These are phyloP conservation scores for Drosophila pseudotalamancana DNA, from an alignment of 2,888 invertebrate species.

Conservation along the genomic window DNA sequence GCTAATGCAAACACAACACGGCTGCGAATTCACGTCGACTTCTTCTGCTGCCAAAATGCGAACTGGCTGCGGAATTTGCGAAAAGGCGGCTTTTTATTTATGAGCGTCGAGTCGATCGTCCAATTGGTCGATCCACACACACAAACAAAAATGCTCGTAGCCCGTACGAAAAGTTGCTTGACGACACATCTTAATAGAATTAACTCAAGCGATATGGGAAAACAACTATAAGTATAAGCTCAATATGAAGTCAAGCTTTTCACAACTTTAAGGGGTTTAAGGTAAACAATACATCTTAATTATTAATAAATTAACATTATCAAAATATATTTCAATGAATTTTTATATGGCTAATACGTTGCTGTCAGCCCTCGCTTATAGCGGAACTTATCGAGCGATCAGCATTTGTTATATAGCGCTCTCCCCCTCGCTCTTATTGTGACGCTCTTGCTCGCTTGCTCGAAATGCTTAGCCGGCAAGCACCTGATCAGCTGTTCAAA, in stretches of 20 bases:
- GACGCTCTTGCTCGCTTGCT: conserved; percentile 3
- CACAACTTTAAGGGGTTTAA: no score
- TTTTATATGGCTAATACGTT: no score
- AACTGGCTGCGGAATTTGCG: conserved; percentile 49
- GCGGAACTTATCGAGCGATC: background rate
- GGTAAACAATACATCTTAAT: no score
- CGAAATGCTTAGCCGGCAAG: conserved; percentile 21
- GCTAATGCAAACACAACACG: conserved; percentile 6
- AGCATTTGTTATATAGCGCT: background rate
- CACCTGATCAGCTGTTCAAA: conserved; percentile 49
- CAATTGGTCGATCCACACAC: conserved; percentile 35
- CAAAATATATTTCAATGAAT: no score
- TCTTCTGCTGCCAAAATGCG: conserved; percentile 50
- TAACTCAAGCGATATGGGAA: no score
- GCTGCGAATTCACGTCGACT: conserved; percentile 33
- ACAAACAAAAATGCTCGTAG: conserved; percentile 19
- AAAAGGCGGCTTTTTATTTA: conserved; percentile 61
- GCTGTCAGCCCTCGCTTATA: background rate
- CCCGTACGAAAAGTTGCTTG: conserved; percentile 7
- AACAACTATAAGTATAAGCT: no score
- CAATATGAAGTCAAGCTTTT: no score
- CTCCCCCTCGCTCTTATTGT: background rate
- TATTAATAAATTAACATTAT: no score
- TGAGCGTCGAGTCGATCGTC: conserved; percentile 42
- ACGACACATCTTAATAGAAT: no score